Evolutionary conservation across 2,797 vertebrate species (phyloP).

Genomic region (Phoebastria nigripes): DNA sequence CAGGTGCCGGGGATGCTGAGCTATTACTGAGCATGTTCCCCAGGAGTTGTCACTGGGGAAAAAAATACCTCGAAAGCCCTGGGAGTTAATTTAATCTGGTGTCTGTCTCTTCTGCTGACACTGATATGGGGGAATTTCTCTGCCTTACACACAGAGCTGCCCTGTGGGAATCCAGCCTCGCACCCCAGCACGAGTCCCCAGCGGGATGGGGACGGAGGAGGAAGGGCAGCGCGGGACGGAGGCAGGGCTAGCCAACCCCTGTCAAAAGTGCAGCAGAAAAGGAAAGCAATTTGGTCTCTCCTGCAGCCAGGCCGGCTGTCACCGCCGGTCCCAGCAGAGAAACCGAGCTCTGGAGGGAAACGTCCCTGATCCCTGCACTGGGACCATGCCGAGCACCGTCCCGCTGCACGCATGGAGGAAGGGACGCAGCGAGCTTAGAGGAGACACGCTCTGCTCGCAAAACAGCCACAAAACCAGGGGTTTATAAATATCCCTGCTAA

Average conservation of each 20-base stretch:
- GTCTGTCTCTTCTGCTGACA: not conserved
- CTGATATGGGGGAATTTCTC: not conserved
- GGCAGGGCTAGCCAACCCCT: not conserved
- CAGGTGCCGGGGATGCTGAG: not conserved
- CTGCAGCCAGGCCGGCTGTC: not conserved
- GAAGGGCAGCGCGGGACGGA: rapidly evolving
- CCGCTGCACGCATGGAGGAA: rapidly evolving
- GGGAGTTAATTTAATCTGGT: not conserved
- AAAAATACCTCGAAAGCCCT: not conserved
- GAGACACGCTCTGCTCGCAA: not conserved
- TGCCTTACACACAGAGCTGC: not conserved
- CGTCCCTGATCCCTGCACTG: not conserved
- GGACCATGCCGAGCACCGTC: rapidly evolving
- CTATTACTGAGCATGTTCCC: not conserved
- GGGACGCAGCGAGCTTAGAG: not conserved
- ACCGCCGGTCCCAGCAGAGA: not conserved
- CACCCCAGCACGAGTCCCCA: not conserved
- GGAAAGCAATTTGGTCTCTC: not conserved
- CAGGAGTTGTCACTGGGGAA: not conserved
- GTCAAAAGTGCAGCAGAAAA: not conserved
- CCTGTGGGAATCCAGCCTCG: rapidly evolving
- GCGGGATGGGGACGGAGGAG: not conserved
- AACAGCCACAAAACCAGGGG: not conserved
- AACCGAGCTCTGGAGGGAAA: rapidly evolving
- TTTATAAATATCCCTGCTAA: slow-evolving; percentile 18